A percentile compares a stretch with the other conserved stretches of the same genome.
phyloP scores from a whole-genome alignment of 2,797 vertebrate species.

The Galago senegalensis region DNA sequence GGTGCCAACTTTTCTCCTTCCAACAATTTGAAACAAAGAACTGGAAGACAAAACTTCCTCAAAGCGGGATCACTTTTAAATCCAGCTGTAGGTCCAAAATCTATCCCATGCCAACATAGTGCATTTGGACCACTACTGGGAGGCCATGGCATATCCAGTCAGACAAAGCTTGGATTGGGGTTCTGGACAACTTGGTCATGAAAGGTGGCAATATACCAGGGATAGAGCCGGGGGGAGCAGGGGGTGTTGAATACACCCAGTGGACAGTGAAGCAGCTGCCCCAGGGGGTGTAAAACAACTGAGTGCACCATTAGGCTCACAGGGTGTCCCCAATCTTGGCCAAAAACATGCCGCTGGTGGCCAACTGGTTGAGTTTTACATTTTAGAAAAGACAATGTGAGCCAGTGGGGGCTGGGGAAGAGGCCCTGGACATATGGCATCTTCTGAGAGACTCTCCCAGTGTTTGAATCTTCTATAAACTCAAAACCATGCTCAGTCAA shows the following conservation, averaged over 20 bases:
- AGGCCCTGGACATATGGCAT: background rate
- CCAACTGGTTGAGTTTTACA: background rate
- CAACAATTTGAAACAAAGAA: background rate
- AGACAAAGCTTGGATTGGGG: background rate
- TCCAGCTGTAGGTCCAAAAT: background rate
- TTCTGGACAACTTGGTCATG: background rate
- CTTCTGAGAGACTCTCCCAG: background rate
- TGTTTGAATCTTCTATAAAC: background rate
- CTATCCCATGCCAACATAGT: background rate
- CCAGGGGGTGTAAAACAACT: background rate
- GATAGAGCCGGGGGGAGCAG: background rate
- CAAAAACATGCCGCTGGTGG: background rate
- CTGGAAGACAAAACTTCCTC: background rate
- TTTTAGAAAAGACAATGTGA: background rate
- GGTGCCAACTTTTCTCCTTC: background rate
- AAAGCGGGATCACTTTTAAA: background rate
- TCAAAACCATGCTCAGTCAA: background rate
- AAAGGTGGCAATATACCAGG: background rate
- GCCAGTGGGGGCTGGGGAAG: background rate
- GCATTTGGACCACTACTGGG: background rate
- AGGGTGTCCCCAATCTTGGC: background rate
- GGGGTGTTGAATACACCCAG: background rate
- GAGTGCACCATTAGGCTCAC: slow-evolving; percentile 1
- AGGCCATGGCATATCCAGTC: background rate
- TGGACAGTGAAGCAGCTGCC: background rate